Conservation (phyloP, 2,797 vertebrate species). For the Sitta carolinensis region DNA sequence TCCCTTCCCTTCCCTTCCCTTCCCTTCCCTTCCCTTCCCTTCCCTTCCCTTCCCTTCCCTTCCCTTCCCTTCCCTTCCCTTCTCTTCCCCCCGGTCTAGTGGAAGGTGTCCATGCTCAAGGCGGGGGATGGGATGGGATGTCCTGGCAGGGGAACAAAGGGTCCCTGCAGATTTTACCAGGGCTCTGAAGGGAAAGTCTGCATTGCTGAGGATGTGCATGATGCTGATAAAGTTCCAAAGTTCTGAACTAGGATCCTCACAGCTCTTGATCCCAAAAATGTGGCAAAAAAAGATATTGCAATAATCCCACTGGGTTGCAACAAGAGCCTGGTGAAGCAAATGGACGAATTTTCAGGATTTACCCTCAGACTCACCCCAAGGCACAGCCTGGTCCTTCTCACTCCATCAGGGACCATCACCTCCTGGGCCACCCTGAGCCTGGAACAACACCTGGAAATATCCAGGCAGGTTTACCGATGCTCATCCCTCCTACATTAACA, state of each 20-base stretch:
- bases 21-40: too few species aligned
- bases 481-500: background rate
- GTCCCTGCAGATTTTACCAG: background rate
- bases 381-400: background rate
- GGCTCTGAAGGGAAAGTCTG: background rate
- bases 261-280: background rate
- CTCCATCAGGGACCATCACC: fast-evolving
- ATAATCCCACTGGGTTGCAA: background rate
- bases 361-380: background rate
- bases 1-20: too few species aligned
- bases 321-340: background rate
- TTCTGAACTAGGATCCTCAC: background rate
- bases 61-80: too few species aligned
- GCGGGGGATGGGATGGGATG: background rate
- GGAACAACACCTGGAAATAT: fast-evolving
- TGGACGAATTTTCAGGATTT: background rate
- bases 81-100: too few species aligned
- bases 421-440: background rate
- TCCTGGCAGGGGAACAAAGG: background rate
- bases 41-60: too few species aligned
- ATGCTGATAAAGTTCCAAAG: background rate
- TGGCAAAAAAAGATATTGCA: background rate
- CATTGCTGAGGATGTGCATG: fast-evolving
- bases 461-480: background rate
- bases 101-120: background rate